Conservation (phyloP, 2,797 vertebrate genomes). For the Macroramphosus scolopax region DNA sequence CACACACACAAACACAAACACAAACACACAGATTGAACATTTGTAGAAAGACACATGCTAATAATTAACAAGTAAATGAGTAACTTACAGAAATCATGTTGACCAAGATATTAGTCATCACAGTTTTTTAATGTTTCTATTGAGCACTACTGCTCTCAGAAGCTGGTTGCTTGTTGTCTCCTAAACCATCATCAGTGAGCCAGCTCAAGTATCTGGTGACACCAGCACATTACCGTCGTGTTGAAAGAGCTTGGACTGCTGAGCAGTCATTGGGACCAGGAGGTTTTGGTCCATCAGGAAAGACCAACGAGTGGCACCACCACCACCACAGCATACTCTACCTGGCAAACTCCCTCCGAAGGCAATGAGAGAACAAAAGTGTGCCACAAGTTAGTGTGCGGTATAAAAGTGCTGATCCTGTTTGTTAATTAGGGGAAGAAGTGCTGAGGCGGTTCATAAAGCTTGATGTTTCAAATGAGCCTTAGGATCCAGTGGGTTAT, state of each 20-base stretch:
- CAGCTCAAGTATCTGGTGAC: conserved; percentile 38
- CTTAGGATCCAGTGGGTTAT: conserved; percentile 49
- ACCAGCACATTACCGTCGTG: conserved; percentile 31
- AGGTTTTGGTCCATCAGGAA: conserved; percentile 24
- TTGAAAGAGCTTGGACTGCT: conserved; percentile 40
- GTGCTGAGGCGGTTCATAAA: conserved; percentile 65
- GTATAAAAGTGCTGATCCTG: conserved; percentile 58
- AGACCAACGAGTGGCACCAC: conserved; percentile 18
- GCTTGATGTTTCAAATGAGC: conserved; percentile 55
- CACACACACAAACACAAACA: conserved; percentile 1
- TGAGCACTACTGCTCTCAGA: neutral
- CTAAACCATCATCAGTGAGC: conserved; percentile 5
- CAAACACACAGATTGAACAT: conserved; percentile 8
- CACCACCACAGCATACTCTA: conserved; percentile 12
- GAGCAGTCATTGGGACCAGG: conserved; percentile 9
- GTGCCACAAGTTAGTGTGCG: conserved; percentile 43
- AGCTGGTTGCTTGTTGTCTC: neutral
- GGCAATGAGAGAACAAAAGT: conserved; percentile 34
- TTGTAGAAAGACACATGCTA: conserved; percentile 6
- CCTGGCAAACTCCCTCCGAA: conserved; percentile 17
- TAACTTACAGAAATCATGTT: neutral
- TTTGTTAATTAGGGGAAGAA: conserved; percentile 46
- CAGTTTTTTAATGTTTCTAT: neutral
- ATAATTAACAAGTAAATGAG: too few relatives aligned
- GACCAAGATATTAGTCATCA: neutral